Evolutionary conservation across 2,113 vertebrate genomes (phyloP).

Genomic region (Sialia sialis): DNA sequence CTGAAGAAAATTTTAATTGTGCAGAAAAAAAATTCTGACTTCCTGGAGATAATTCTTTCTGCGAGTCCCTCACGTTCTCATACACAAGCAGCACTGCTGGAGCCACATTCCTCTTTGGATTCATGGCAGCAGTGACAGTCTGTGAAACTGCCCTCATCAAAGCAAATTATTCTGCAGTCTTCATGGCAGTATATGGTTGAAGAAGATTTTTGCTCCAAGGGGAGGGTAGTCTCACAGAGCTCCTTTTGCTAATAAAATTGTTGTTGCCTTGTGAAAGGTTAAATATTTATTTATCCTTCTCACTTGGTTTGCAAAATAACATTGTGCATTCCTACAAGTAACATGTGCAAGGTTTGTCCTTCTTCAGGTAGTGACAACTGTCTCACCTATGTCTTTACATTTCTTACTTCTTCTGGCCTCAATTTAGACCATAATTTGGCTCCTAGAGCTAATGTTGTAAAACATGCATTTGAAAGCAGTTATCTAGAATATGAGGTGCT

Average conservation of each 20-base stretch:
- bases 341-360: not conserved
- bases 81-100: not conserved
- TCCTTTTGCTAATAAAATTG: slow-evolving; percentile 4
- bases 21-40: not conserved
- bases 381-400: not conserved
- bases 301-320: not conserved
- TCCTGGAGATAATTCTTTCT: not conserved
- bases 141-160: not conserved
- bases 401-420: not conserved
- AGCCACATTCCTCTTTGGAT: not conserved
- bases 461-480: not conserved
- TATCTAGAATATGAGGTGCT: not conserved
- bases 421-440: not conserved
- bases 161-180: not conserved
- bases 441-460: not conserved
- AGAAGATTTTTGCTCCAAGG: not conserved
- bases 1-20: not conserved
- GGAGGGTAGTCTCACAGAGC: not conserved
- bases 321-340: not conserved
- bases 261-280: not conserved
- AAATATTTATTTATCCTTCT: not conserved
- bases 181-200: not conserved
- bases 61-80: not conserved
- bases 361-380: not conserved
- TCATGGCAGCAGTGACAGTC: not conserved